Conservation (phyloP, 2,113 vertebrate species). For the Trogon surrucura region DNA sequence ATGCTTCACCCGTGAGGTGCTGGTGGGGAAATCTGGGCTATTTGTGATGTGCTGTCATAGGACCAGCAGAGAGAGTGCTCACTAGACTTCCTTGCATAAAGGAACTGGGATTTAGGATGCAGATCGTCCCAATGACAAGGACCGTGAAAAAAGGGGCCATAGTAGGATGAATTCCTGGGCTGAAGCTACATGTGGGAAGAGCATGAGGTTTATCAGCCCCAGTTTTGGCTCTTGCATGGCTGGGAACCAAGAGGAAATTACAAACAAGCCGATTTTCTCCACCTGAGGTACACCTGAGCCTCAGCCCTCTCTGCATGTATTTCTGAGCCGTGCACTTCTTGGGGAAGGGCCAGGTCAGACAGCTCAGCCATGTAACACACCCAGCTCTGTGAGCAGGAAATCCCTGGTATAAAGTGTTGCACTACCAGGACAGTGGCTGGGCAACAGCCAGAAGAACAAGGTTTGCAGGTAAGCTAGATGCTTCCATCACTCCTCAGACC, state of each 20-base stretch:
- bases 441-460: background rate
- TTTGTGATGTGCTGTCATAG: background rate
- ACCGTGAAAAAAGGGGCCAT: background rate
- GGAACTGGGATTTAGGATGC: background rate
- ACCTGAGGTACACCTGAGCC: background rate
- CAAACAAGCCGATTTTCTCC: background rate
- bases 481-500: background rate
- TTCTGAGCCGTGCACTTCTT: background rate
- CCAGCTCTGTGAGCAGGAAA: background rate
- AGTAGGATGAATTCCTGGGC: background rate
- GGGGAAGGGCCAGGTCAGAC: background rate
- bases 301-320: background rate
- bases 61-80: background rate
- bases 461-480: background rate
- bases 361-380: background rate
- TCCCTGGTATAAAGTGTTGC: background rate
- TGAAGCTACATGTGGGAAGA: background rate
- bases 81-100: background rate
- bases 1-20: background rate
- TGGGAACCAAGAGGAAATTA: background rate
- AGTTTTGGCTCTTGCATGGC: background rate
- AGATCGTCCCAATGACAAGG: background rate
- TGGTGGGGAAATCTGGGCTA: background rate
- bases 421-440: background rate
- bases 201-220: background rate